Evolutionary conservation across 92 coral and sea anemone species (phyloP), one percentile per base, ranked within the genome.

Genomic region (Blastomussa wellsi): DNA sequence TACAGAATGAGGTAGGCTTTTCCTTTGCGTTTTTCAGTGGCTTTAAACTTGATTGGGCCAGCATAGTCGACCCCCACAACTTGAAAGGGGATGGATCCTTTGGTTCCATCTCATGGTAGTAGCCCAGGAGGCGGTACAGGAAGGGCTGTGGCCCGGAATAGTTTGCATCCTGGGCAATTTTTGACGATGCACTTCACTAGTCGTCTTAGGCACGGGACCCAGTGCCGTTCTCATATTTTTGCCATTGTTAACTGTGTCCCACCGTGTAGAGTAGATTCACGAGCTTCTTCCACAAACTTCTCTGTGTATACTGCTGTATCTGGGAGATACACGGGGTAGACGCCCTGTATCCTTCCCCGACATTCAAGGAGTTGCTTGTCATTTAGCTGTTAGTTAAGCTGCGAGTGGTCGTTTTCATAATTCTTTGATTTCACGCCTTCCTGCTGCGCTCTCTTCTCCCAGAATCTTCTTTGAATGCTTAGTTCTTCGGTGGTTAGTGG

Each of bases 401-500:
- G 75, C 75, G 10, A 7, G 44, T 48, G 75, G 24, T 70, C 75
- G 1, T 70, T 13, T 70, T 33, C 44, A 17, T 1, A 70, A 1
- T 12, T 33, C 48, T 35, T 5, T 14, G 75, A 70, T 6, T 37
- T 70, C 48, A 16, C 44, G 24, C 75, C 75, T 70, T 70, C 75
- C n/a, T 7, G 75, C 26, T 35, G 75, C 5, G 75, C 75, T 22
- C 44, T 70, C 42, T 16, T 35, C 48, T 70, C 48, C 44, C 24
- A 70, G 48, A 70, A 14, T 70, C 75, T 9, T 70, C 75, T 36
- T 70, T 70, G 75, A 1, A 1, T 12, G 49, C 1, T 70, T n/a
- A 77, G 44, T 51, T 51, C 81, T 62, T 77, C 81, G 8, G 68
- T 38, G 22, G 41, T 52, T 48, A 53, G 81, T 49, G 82, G 82